A percentile compares a stretch with the other conserved stretches of the same genome.
These are phyloP conservation scores for Caenorhabditis macrosperma DNA, from an alignment of 2,888 invertebrate species.

Conservation along the genomic window DNA sequence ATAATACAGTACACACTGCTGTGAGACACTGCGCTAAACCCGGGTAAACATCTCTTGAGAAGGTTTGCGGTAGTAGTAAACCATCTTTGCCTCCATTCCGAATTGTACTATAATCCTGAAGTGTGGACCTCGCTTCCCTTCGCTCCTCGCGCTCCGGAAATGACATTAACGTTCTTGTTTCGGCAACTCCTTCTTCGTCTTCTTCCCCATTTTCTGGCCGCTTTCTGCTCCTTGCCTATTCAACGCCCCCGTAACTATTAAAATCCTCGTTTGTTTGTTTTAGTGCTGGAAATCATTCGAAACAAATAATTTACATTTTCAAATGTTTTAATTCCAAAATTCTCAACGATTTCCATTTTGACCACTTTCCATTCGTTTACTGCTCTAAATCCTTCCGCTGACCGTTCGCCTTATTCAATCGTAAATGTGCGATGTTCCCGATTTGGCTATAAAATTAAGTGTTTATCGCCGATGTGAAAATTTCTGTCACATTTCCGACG, in stretches of 20 bases:
- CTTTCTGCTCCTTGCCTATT: background rate
- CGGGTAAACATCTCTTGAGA: conserved; percentile 41
- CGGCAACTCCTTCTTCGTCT: background rate
- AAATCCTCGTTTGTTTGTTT: background rate
- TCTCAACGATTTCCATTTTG: background rate
- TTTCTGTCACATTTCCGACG: background rate
- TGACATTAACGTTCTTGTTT: conserved; percentile 41
- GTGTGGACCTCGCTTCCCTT: conserved; percentile 16
- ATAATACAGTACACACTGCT: conserved; percentile 48
- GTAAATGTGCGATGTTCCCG: background rate
- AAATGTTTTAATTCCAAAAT: too few species aligned
- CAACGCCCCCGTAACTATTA: background rate
- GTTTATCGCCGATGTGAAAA: background rate
- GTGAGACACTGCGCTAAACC: conserved; percentile 49
- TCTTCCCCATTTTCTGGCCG: background rate
- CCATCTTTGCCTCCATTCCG: conserved; percentile 14
- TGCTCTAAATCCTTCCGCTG: conserved; percentile 2
- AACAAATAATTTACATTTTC: too few species aligned
- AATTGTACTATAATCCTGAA: conserved; percentile 37
- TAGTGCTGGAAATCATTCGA: too few species aligned
- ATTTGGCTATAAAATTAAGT: conserved; percentile 7
- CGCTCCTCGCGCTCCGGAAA: conserved; percentile 24
- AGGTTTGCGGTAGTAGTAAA: conserved; percentile 39
- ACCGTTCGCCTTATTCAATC: conserved; percentile 26
- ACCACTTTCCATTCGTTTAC: background rate